Conservation (phyloP, 1,140 invertebrate species). For the Melitaea cinxia region DNA sequence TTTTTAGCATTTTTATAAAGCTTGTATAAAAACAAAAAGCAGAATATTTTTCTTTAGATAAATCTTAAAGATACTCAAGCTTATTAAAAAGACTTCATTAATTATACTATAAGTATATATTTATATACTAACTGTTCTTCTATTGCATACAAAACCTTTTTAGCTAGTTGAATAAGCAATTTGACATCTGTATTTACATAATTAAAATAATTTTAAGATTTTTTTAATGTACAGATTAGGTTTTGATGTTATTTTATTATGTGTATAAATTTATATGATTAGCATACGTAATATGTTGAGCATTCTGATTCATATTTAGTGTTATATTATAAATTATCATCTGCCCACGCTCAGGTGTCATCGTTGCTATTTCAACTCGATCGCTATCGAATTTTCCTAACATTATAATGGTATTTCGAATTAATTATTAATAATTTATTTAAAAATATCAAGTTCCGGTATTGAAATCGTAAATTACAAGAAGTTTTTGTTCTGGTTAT, state of each 20-base stretch:
- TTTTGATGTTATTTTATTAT: conserved; percentile 34
- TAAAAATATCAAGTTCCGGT: conserved; percentile 30
- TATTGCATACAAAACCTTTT: conserved; percentile 11
- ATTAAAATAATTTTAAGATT: conserved; percentile 32
- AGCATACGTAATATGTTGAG: conserved; percentile 35
- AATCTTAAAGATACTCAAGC: too few species aligned
- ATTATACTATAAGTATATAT: conserved; percentile 2
- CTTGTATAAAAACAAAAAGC: background rate
- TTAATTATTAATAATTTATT: conserved; percentile 32
- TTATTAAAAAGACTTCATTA: too few species aligned
- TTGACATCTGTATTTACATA: conserved; percentile 35
- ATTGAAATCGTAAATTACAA: conserved; percentile 15
- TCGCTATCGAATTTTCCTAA: conserved; percentile 37
- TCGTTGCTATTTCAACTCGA: conserved; percentile 33
- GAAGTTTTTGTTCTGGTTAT: conserved; percentile 28
- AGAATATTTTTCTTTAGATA: too few species aligned
- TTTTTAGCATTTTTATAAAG: too few species aligned
- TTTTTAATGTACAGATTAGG: conserved; percentile 26
- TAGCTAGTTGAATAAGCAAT: conserved; percentile 19
- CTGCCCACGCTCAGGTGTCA: conserved; percentile 37
- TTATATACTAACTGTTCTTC: too few species aligned
- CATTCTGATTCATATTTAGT: conserved; percentile 41
- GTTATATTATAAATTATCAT: conserved; percentile 37
- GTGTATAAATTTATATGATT: conserved; percentile 38
- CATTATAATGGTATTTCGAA: conserved; percentile 36